Conservation (phyloP, 2,888 invertebrate species). For the Kryphioiulus occultus region DNA sequence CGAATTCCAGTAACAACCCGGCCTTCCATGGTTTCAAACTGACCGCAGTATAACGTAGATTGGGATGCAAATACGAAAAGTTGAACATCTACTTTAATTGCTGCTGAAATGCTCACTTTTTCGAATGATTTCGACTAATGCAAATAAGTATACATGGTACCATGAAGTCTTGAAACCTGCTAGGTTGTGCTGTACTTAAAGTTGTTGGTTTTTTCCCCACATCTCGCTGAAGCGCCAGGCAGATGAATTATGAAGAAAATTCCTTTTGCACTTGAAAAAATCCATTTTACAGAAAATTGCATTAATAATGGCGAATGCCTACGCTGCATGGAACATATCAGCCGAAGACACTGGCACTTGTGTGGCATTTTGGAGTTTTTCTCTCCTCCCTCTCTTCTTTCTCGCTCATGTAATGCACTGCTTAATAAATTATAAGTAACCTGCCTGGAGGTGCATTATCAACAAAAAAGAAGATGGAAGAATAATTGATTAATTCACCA, state of each 20-base stretch:
- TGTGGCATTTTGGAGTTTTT: constrained; percentile 21
- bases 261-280: constrained; percentile 16
- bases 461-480: constrained; percentile 22
- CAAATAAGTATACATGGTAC: neutral
- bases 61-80: neutral
- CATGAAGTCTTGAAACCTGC: neutral
- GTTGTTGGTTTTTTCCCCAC: neutral
- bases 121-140: neutral
- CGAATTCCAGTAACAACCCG: neutral
- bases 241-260: constrained; percentile 25
- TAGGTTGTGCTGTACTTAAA: neutral
- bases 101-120: no score
- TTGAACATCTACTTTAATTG: no score
- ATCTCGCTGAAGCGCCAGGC: neutral
- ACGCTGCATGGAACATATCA: neutral
- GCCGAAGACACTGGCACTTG: neutral
- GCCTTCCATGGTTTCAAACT: neutral
- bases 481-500: neutral
- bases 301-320: constrained; percentile 35
- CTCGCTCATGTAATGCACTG: neutral
- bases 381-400: neutral
- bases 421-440: constrained; percentile 31
- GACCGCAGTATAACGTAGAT: neutral
- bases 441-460: constrained; percentile 7
- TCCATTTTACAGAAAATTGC: constrained; percentile 31